These are phyloP conservation scores for Hirtodrosophila confusa DNA, from an alignment of 2,888 invertebrate genomes.

Conservation along the genomic window DNA sequence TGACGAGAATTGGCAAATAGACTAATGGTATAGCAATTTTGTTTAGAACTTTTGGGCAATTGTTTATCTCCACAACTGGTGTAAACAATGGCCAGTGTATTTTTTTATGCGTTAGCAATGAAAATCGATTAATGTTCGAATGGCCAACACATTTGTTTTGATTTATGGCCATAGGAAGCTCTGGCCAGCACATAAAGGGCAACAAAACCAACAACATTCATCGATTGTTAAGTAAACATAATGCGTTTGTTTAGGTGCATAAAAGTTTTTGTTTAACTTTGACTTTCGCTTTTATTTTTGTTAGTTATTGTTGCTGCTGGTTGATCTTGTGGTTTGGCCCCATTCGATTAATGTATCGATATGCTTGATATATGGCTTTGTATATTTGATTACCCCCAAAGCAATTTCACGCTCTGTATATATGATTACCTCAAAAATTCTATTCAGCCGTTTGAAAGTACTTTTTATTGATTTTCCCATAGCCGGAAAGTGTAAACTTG, in stretches of 20 bases:
- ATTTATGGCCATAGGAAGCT: conserved; percentile 58
- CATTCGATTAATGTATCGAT: conserved; percentile 22
- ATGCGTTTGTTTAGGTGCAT: conserved; percentile 50
- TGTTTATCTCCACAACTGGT: conserved; percentile 47
- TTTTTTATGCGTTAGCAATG: conserved; percentile 64
- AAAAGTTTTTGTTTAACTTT: conserved; percentile 54
- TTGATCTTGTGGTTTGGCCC: conserved; percentile 37
- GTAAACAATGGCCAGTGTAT: conserved; percentile 44
- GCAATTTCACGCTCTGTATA: too few relatives aligned
- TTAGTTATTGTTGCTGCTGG: conserved; percentile 8
- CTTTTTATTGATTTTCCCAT: conserved; percentile 41
- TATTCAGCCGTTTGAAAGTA: background rate
- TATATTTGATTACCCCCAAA: conserved; percentile 3
- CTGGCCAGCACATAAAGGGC: conserved; percentile 35
- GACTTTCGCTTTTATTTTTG: conserved; percentile 13
- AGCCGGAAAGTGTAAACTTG: conserved; percentile 25
- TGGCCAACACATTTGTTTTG: conserved; percentile 61
- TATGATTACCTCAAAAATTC: conserved; percentile 34
- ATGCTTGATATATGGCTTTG: conserved; percentile 40
- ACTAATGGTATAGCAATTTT: conserved; percentile 10
- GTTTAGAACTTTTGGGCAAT: conserved; percentile 44
- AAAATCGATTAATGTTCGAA: conserved; percentile 70
- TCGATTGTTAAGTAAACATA: conserved; percentile 60
- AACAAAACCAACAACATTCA: conserved; percentile 30
- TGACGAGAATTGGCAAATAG: conserved; percentile 35